Conservation (phyloP, 2,797 vertebrate species). For the Chromis chromis region DNA sequence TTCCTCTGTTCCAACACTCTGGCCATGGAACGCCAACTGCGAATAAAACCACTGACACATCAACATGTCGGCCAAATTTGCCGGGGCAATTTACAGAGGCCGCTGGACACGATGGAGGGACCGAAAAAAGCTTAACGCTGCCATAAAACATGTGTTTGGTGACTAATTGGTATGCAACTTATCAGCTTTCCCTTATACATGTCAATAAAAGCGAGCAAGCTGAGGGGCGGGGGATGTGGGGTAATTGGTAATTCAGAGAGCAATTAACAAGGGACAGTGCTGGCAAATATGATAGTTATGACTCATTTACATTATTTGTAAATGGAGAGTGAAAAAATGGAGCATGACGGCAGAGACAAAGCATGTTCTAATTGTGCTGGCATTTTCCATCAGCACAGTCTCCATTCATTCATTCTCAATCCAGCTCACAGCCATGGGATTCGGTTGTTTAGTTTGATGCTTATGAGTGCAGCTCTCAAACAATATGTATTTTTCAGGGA, state of each 20-base stretch:
- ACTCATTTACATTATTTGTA: slow-evolving; percentile 52
- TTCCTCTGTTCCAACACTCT: slow-evolving; percentile 40
- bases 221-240: not conserved
- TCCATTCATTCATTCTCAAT: not conserved
- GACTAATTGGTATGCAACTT: slow-evolving; percentile 41
- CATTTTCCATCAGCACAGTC: slow-evolving; percentile 18
- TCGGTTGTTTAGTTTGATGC: not conserved
- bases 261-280: slow-evolving; percentile 45
- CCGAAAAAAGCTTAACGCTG: slow-evolving; percentile 35
- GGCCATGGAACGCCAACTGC: slow-evolving; percentile 34
- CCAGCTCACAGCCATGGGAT: not conserved
- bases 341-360: slow-evolving; percentile 15
- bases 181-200: slow-evolving; percentile 34
- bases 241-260: slow-evolving; percentile 34
- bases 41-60: slow-evolving; percentile 28
- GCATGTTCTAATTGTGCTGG: slow-evolving; percentile 13
- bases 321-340: slow-evolving; percentile 36
- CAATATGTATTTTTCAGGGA: not conserved
- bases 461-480: not conserved
- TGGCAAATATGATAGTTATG: slow-evolving; percentile 35
- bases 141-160: slow-evolving; percentile 21
- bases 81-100: slow-evolving; percentile 56
- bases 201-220: slow-evolving; percentile 12
- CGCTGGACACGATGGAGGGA: slow-evolving; percentile 32
- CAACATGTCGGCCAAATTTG: slow-evolving; percentile 46